These are phyloP conservation scores for Drosophila pallidifrons DNA, from an alignment of 1,140 invertebrate genomes.

Conservation along the genomic window DNA sequence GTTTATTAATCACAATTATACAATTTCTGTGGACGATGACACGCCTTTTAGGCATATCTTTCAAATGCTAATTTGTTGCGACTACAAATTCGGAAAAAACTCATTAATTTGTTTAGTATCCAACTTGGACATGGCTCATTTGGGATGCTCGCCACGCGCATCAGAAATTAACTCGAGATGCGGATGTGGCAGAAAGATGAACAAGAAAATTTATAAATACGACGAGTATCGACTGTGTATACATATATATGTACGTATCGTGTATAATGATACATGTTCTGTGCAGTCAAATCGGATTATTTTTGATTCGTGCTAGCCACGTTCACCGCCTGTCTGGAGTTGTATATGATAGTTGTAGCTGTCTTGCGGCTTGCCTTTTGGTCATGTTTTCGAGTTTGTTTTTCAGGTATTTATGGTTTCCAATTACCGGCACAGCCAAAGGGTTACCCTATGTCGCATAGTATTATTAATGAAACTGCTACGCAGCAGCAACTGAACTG, in stretches of 20 bases:
- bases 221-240: conserved; percentile 1
- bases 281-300: conserved; percentile 74
- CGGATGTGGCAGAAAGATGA: conserved; percentile 43
- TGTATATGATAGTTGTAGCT: conserved; percentile 13
- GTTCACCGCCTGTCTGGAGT: conserved; percentile 39
- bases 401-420: conserved; percentile 74
- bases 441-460: conserved; percentile 5
- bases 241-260: neutral
- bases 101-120: conserved; percentile 61
- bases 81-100: conserved; percentile 61
- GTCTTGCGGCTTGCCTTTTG: conserved; percentile 32
- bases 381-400: conserved; percentile 44
- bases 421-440: conserved; percentile 59
- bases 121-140: conserved; percentile 37
- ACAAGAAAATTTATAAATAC: conserved; percentile 35
- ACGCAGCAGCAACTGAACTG: neutral
- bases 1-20: neutral
- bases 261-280: neutral
- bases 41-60: conserved; percentile 48
- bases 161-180: conserved; percentile 19
- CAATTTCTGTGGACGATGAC: neutral
- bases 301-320: conserved; percentile 68
- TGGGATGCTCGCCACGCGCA: conserved; percentile 40
- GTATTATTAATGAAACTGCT: conserved; percentile 18
- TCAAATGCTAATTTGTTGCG: conserved; percentile 43